These are phyloP conservation scores for Marcusenius ussheri DNA, from an alignment of 2,113 vertebrate species.

Conservation along the genomic window DNA sequence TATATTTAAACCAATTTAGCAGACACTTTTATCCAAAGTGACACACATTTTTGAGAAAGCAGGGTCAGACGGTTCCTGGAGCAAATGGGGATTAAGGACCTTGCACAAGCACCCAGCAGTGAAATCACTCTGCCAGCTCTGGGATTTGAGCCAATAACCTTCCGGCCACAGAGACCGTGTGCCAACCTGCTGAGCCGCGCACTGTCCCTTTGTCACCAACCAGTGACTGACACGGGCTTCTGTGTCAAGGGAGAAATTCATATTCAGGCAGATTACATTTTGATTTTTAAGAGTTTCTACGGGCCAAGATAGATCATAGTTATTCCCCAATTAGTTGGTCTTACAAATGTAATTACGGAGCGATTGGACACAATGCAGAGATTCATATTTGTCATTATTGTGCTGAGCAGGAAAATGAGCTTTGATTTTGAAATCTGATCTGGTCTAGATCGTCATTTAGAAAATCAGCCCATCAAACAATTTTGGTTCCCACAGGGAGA, in stretches of 20 bases:
- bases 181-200: neutral
- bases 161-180: neutral
- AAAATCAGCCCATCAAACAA: neutral
- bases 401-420: neutral
- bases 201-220: neutral
- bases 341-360: neutral
- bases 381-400: neutral
- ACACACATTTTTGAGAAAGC: neutral
- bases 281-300: neutral
- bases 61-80: neutral
- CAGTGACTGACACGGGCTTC: neutral
- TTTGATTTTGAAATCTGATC: neutral
- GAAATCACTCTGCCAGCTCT: neutral
- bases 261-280: neutral
- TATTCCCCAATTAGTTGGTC: neutral
- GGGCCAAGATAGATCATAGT: neutral
- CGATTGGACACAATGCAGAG: neutral
- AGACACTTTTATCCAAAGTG: neutral
- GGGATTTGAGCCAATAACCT: neutral
- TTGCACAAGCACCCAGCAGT: neutral
- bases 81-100: neutral
- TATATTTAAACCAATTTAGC: neutral
- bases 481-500: neutral
- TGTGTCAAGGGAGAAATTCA: neutral
- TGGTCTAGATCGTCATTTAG: neutral